These are phyloP conservation scores for Pygoscelis adeliae DNA, from an alignment of 2,113 vertebrate species.

Conservation along the genomic window DNA sequence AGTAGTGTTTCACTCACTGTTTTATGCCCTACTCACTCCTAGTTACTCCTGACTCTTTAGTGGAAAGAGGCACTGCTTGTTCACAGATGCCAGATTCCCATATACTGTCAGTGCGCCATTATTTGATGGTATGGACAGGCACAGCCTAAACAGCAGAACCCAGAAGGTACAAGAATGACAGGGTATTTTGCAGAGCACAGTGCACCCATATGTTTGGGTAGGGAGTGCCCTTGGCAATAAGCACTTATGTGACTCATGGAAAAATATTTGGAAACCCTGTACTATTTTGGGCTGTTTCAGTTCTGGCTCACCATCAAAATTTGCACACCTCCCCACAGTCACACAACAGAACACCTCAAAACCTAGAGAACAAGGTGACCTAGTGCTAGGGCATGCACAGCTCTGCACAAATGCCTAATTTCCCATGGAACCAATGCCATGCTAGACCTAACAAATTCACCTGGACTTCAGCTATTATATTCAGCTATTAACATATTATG, in stretches of 20 bases:
- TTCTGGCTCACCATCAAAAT: background rate
- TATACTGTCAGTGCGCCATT: rapidly evolving
- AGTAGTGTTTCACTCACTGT: background rate
- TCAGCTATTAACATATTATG: background rate
- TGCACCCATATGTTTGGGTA: rapidly evolving
- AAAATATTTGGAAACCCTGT: background rate
- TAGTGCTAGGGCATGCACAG: background rate
- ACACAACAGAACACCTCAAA: background rate
- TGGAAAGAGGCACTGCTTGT: background rate
- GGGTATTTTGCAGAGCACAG: background rate
- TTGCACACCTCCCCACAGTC: too few species aligned
- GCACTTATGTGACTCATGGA: background rate
- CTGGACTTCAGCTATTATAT: background rate
- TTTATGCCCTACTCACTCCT: background rate
- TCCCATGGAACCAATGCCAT: background rate
- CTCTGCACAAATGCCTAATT: background rate
- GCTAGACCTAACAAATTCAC: background rate
- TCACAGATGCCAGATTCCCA: background rate
- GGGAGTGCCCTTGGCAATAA: background rate
- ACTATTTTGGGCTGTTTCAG: background rate
- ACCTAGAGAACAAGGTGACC: background rate
- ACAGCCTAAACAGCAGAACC: background rate
- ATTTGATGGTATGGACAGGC: background rate
- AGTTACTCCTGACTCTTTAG: background rate
- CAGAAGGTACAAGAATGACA: background rate